Percentiles rank a stretch among this genome's conserved stretches.
phyloP scores from a whole-genome alignment of 2,888 invertebrate species.

The Petrolisthes manimaculis region DNA sequence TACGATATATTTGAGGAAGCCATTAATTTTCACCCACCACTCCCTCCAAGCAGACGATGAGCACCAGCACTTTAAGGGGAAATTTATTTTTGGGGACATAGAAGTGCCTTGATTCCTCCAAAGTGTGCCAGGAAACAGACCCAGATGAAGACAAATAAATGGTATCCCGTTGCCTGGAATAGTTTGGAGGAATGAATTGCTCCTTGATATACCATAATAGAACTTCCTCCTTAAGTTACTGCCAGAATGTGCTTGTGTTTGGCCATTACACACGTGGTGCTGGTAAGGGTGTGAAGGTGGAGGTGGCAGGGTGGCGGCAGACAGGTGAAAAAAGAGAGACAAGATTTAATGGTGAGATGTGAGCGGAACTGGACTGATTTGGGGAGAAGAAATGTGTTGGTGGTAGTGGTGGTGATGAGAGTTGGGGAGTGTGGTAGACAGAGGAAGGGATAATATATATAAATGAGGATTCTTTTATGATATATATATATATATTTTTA shows the following conservation, averaged over 20 bases:
- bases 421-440: background rate
- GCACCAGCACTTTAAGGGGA: too few relatives aligned
- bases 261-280: background rate
- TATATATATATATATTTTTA: too few relatives aligned
- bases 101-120: too few relatives aligned
- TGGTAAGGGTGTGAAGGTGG: background rate
- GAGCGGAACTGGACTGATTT: background rate
- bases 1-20: too few relatives aligned
- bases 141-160: too few relatives aligned
- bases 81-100: background rate
- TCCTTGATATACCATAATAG: background rate
- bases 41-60: too few relatives aligned
- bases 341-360: background rate
- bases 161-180: too few relatives aligned
- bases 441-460: background rate
- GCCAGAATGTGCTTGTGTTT: background rate
- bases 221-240: background rate
- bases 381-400: background rate
- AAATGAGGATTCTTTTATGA: background rate
- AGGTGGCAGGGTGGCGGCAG: background rate
- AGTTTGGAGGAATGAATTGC: too few relatives aligned
- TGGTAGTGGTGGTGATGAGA: background rate
- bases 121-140: too few relatives aligned
- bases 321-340: background rate
- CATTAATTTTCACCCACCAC: too few relatives aligned